These are phyloP conservation scores for Torymus aiolomorphi DNA, from an alignment of 2,888 invertebrate species.

Conservation along the genomic window DNA sequence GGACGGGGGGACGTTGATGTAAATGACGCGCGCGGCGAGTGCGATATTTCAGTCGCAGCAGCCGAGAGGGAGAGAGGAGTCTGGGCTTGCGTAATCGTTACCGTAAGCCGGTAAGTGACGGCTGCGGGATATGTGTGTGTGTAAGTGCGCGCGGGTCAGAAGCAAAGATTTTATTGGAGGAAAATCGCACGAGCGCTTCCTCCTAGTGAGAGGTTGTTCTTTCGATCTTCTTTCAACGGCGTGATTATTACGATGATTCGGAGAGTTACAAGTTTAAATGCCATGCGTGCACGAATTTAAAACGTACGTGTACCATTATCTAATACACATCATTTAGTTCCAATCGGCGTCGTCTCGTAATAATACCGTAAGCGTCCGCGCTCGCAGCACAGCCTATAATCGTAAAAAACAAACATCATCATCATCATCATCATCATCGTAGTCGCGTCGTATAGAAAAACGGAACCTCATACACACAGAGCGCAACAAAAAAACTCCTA, in stretches of 20 bases:
- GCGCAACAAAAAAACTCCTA: too few relatives aligned
- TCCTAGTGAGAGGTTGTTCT: neutral
- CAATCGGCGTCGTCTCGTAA: neutral
- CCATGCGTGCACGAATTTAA: too few relatives aligned
- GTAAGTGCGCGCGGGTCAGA: neutral
- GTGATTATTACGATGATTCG: constrained; percentile 5
- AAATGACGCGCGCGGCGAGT: constrained; percentile 17
- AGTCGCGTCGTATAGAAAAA: too few relatives aligned
- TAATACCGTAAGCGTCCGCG: neutral
- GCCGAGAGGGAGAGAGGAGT: neutral
- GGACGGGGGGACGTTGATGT: constrained; percentile 2
- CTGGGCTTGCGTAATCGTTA: constrained; percentile 19
- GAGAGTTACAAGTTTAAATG: too few relatives aligned
- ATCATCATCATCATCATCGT: neutral
- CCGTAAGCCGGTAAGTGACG: constrained; percentile 9
- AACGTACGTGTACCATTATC: too few relatives aligned
- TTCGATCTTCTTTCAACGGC: too few relatives aligned
- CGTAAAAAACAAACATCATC: neutral
- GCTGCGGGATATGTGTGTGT: too few relatives aligned
- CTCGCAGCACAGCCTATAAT: neutral
- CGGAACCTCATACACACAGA: too few relatives aligned
- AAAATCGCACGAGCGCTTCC: too few relatives aligned
- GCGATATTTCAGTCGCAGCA: neutral
- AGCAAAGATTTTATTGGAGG: constrained; percentile 7
- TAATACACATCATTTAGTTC: too few relatives aligned